Percentiles rank a stretch among this genome's conserved stretches.
These are phyloP conservation scores for Epirrhoe tristata DNA, from an alignment of 2,888 invertebrate genomes.

Conservation along the genomic window DNA sequence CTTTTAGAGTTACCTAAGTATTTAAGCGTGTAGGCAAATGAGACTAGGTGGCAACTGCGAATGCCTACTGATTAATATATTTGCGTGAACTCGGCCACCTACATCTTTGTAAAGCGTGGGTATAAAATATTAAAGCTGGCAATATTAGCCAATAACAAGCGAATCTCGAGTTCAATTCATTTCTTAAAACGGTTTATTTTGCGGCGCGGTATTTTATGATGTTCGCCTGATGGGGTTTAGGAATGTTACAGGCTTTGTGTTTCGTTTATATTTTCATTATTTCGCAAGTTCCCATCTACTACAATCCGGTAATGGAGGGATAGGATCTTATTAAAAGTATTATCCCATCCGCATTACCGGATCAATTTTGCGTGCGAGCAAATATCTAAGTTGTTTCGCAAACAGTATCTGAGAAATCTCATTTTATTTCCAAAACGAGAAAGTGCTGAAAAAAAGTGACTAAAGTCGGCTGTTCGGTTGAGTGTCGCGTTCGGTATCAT, in stretches of 20 bases:
- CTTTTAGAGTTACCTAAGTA: conserved; percentile 18
- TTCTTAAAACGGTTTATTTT: conserved; percentile 38
- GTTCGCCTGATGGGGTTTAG: conserved; percentile 45
- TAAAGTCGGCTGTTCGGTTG: conserved; percentile 16
- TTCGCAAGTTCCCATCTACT: conserved; percentile 29
- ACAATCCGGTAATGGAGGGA: conserved; percentile 26
- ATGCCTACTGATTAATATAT: conserved; percentile 45
- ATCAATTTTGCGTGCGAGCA: conserved; percentile 24
- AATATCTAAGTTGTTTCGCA: conserved; percentile 26
- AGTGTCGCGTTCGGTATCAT: conserved; percentile 62
- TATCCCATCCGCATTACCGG: conserved; percentile 31
- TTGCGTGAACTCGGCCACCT: conserved; percentile 47
- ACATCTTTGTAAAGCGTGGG: conserved; percentile 46
- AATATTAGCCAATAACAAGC: conserved; percentile 32
- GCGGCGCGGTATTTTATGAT: conserved; percentile 40
- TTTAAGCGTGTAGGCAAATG: conserved; percentile 21
- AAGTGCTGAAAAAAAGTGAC: conserved; percentile 17
- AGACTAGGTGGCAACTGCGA: conserved; percentile 34
- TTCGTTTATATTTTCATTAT: conserved; percentile 30
- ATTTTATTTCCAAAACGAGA: conserved; percentile 21
- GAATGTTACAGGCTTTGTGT: conserved; percentile 46
- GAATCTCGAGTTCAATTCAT: conserved; percentile 42
- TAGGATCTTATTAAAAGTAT: conserved; percentile 31
- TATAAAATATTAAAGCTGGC: conserved; percentile 42
- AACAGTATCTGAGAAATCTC: conserved; percentile 21